phyloP scores from a whole-genome alignment of 92 coral and sea anemone species.

The Phymanthus crucifer region DNA sequence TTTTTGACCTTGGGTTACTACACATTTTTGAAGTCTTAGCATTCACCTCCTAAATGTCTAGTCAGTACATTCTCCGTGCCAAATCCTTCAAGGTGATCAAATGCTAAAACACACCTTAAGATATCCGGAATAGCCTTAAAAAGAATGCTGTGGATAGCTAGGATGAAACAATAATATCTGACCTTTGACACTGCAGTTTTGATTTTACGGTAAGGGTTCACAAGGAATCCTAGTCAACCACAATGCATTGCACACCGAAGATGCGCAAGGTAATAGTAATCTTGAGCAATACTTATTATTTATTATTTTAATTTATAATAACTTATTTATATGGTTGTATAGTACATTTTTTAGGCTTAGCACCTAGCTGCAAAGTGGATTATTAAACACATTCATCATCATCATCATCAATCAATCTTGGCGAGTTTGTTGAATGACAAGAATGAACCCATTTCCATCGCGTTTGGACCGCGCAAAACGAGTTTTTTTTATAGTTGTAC shows the following conservation, averaged over 20 bases:
- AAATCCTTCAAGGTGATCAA: neutral
- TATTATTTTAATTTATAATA: no score
- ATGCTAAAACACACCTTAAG: neutral
- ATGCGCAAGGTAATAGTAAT: neutral
- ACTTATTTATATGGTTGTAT: no score
- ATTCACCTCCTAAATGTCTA: neutral
- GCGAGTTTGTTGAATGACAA: no score
- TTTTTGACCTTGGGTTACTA: neutral
- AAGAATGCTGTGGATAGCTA: neutral
- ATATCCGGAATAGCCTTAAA: neutral
- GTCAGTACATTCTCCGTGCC: neutral
- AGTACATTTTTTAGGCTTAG: no score
- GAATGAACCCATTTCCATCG: no score
- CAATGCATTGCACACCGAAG: neutral
- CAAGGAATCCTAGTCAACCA: no score
- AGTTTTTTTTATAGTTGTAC: no score
- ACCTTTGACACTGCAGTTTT: neutral
- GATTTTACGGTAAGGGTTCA: neutral
- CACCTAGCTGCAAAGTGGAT: no score
- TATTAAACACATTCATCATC: no score
- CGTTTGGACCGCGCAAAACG: no score
- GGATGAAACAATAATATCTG: neutral
- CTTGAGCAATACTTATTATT: no score
- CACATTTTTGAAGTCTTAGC: neutral
- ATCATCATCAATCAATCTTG: no score